Evolutionary conservation across 1,140 invertebrate genomes (phyloP).

Genomic region (Eubasilissa regina): DNA sequence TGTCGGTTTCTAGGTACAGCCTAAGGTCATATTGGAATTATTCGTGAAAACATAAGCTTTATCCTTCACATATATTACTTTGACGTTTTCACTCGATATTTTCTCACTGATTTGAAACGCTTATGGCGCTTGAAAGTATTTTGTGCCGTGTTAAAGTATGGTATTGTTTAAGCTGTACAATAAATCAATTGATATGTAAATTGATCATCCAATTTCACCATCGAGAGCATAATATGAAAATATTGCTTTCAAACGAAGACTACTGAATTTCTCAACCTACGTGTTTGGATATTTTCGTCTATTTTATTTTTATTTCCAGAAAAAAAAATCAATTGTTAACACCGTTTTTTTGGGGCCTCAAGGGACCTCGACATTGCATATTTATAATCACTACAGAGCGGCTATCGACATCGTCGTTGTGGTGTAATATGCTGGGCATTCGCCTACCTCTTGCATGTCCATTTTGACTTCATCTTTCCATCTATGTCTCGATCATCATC

Average conservation of each 20-base stretch:
- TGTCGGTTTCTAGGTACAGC: not conserved
- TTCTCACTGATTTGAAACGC: conserved; percentile 31
- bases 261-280: conserved; percentile 13
- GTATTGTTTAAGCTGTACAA: conserved; percentile 48
- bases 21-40: conserved; percentile 7
- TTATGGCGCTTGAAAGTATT: conserved; percentile 1
- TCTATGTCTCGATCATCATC: too few species aligned
- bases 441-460: too few species aligned
- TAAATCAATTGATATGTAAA: conserved; percentile 56
- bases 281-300: too few species aligned
- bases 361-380: too few species aligned
- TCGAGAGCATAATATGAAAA: not conserved
- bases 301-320: too few species aligned
- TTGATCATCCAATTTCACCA: conserved; percentile 35
- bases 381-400: too few species aligned
- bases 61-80: not conserved
- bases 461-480: too few species aligned
- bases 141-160: conserved; percentile 45
- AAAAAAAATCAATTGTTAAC: too few species aligned
- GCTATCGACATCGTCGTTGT: too few species aligned
- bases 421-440: too few species aligned
- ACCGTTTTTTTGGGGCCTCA: too few species aligned
- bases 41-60: not conserved
- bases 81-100: conserved; percentile 18
- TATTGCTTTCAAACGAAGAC: not conserved